These are phyloP conservation scores for Sternotherus odoratus DNA, from an alignment of 2,797 vertebrate genomes.

Conservation along the genomic window DNA sequence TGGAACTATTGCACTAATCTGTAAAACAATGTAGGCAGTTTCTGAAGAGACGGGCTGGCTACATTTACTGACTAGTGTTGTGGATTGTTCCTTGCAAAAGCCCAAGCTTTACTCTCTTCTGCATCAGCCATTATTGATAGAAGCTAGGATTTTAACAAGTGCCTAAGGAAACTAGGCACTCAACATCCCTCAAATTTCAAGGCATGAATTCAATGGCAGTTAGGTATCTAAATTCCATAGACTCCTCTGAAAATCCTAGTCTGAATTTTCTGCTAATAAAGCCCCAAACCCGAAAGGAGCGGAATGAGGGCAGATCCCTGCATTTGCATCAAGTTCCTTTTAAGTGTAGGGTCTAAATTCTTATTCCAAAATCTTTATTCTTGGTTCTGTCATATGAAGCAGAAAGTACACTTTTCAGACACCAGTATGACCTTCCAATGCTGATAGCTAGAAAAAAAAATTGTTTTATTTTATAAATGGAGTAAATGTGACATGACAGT, in stretches of 20 bases:
- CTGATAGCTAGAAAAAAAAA: not conserved
- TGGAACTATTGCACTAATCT: too few relatives aligned
- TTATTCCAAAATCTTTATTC: not conserved
- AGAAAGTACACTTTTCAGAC: not conserved
- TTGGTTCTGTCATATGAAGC: not conserved
- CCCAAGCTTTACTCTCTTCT: too few relatives aligned
- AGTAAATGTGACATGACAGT: not conserved
- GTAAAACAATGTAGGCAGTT: too few relatives aligned
- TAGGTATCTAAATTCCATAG: not conserved
- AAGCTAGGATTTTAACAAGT: too few relatives aligned
- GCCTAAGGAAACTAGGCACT: too few relatives aligned
- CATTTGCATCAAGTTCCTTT: not conserved
- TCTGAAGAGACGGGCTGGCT: too few relatives aligned
- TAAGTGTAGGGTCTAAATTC: not conserved
- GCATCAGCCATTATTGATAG: too few relatives aligned
- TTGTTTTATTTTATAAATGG: conserved; percentile 8
- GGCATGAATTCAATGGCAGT: too few relatives aligned
- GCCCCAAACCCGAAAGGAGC: not conserved
- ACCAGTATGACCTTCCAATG: not conserved
- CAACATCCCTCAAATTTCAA: too few relatives aligned
- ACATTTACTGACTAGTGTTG: too few relatives aligned
- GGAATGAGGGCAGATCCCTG: not conserved
- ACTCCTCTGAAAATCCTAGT: not conserved
- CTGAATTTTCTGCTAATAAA: too few relatives aligned
- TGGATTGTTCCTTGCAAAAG: too few relatives aligned